Evolutionary conservation across 2,888 invertebrate species (phyloP).

Genomic region (Morpho deidamia): DNA sequence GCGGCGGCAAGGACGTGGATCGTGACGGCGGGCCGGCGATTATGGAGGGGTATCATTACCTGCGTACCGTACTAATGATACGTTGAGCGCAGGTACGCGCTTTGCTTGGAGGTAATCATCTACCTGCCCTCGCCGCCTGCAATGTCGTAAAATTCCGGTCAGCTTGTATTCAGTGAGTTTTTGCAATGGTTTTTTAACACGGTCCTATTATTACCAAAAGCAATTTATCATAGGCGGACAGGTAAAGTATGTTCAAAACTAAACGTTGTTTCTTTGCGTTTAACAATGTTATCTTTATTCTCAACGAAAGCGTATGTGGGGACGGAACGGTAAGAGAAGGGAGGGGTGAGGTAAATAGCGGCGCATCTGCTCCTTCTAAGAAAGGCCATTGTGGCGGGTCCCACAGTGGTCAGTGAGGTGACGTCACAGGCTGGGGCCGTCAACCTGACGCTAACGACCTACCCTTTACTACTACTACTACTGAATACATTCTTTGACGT

Average conservation of each 20-base stretch:
- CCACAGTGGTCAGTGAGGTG: constrained; percentile 71
- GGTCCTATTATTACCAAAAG: constrained; percentile 13
- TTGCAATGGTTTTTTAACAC: constrained; percentile 31
- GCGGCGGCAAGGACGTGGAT: constrained; percentile 38
- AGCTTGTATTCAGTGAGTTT: constrained; percentile 57
- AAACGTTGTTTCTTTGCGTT: constrained; percentile 8
- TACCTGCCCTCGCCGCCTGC: constrained; percentile 58
- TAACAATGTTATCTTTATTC: constrained; percentile 8
- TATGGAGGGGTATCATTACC: constrained; percentile 58
- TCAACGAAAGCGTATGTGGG: constrained; percentile 41
- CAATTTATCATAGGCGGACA: constrained; percentile 13
- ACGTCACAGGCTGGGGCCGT: constrained; percentile 74
- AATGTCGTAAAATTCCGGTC: constrained; percentile 60
- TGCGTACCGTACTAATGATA: constrained; percentile 62
- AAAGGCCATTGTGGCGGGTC: constrained; percentile 72
- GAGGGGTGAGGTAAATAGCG: constrained; percentile 56
- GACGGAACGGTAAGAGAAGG: constrained; percentile 36
- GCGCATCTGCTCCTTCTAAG: constrained; percentile 75
- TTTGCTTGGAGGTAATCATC: constrained; percentile 42
- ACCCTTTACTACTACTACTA: constrained; percentile 31
- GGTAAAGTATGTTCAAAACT: constrained; percentile 15
- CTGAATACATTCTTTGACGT: constrained; percentile 12
- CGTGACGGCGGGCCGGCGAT: constrained; percentile 46
- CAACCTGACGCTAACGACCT: constrained; percentile 58
- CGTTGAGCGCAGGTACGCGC: constrained; percentile 62